Conservation (phyloP, 1,140 invertebrate species). For the Saccostrea cuccullata region DNA sequence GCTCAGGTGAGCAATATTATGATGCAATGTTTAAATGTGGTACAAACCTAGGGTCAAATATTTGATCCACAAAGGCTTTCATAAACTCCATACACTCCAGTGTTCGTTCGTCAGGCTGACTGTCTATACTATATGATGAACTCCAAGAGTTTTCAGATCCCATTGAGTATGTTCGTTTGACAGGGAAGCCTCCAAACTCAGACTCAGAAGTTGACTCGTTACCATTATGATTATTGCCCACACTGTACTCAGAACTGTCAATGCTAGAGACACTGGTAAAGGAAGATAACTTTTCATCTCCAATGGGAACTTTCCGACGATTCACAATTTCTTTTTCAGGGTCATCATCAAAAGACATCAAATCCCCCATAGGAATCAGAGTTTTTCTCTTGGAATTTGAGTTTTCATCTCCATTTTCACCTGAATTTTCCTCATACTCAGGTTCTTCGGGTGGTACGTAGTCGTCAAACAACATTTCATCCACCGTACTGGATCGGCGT, state of each 20-base stretch:
- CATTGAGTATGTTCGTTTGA: constrained; percentile 81
- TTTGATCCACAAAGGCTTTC: constrained; percentile 85
- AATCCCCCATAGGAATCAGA: constrained; percentile 66
- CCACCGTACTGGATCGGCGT: constrained; percentile 73
- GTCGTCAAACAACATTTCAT: constrained; percentile 76
- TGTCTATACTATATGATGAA: constrained; percentile 86
- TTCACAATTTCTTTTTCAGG: constrained; percentile 50
- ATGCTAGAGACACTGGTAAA: constrained; percentile 57
- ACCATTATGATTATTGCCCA: constrained; percentile 77
- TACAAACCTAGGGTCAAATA: constrained; percentile 80
- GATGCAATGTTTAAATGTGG: not conserved
- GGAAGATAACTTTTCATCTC: constrained; percentile 45
- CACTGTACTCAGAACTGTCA: constrained; percentile 59
- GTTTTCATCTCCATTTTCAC: constrained; percentile 36
- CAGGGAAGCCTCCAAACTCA: constrained; percentile 71
- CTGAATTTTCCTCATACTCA: constrained; percentile 37
- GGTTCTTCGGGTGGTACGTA: constrained; percentile 65
- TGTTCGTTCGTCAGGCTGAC: constrained; percentile 84
- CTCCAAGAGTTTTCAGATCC: constrained; percentile 86
- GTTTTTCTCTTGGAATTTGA: constrained; percentile 57
- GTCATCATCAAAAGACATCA: constrained; percentile 74
- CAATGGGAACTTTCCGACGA: constrained; percentile 37
- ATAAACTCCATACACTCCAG: constrained; percentile 84
- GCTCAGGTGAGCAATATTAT: not conserved
- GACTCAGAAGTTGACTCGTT: constrained; percentile 81